Conservation (phyloP, 1,140 invertebrate species). For the Aphaenogaster ashmeadi region DNA sequence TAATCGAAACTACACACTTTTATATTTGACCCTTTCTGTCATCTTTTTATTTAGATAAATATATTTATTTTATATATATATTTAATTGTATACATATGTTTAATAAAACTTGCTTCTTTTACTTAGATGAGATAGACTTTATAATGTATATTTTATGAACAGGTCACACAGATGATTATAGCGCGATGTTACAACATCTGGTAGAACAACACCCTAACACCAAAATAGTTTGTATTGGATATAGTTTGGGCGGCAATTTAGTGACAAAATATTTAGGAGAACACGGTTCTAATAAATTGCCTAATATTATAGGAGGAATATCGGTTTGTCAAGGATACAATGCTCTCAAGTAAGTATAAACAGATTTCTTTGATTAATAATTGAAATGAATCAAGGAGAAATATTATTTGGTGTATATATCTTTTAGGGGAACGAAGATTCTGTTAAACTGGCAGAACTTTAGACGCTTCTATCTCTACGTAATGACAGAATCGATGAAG, state of each 20-base stretch:
- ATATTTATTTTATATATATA: neutral
- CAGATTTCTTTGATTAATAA: slow-evolving; percentile 4
- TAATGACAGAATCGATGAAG: slow-evolving; percentile 97
- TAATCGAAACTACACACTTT: neutral
- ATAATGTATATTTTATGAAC: slow-evolving; percentile 35
- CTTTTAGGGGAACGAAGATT: slow-evolving; percentile 91
- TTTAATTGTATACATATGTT: neutral
- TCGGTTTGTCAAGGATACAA: slow-evolving; percentile 97
- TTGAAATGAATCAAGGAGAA: neutral
- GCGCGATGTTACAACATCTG: slow-evolving; percentile 92
- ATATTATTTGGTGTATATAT: slow-evolving; percentile 1
- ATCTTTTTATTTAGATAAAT: neutral
- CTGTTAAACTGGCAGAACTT: slow-evolving; percentile 95
- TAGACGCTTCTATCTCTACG: slow-evolving; percentile 95
- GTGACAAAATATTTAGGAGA: slow-evolving; percentile 96
- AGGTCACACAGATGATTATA: slow-evolving; percentile 96
- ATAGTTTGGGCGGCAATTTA: slow-evolving; percentile 96
- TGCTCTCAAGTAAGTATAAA: slow-evolving; percentile 92
- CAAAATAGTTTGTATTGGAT: slow-evolving; percentile 94
- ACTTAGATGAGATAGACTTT: neutral
- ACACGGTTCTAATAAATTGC: slow-evolving; percentile 88
- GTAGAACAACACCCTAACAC: slow-evolving; percentile 91
- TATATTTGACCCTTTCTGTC: neutral
- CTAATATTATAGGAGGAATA: slow-evolving; percentile 94
- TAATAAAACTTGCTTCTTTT: neutral